These are phyloP conservation scores for Tiphia femorata DNA, from an alignment of 2,888 invertebrate genomes.

Conservation along the genomic window DNA sequence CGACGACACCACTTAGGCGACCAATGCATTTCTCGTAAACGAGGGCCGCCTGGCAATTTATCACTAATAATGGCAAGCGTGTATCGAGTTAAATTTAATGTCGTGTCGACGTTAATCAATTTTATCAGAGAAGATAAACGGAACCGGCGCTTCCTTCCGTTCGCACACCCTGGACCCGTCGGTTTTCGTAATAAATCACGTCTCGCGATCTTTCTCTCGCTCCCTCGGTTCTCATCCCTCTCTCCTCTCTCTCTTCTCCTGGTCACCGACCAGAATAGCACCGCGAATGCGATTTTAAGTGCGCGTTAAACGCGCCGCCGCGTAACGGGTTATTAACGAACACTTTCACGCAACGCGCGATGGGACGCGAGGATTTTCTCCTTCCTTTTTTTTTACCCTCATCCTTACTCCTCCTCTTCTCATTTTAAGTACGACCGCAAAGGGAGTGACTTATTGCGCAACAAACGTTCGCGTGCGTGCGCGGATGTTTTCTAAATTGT, in stretches of 20 bases:
- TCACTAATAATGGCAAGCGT: conserved; percentile 56
- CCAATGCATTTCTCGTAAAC: conserved; percentile 23
- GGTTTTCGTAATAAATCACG: conserved; percentile 50
- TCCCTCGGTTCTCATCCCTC: no score
- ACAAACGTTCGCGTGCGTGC: no score
- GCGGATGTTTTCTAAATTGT: no score
- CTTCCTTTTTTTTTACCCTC: no score
- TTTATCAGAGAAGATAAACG: conserved; percentile 61
- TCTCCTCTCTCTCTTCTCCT: no score
- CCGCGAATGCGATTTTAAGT: neutral
- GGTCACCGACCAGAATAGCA: neutral
- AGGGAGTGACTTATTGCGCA: no score
- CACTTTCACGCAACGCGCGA: neutral
- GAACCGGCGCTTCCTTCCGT: conserved; percentile 54
- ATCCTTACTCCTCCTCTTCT: no score
- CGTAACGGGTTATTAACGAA: no score
- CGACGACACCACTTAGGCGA: conserved; percentile 29
- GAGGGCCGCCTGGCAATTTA: conserved; percentile 44
- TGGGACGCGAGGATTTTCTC: neutral
- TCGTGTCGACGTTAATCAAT: conserved; percentile 60
- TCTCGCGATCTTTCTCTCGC: no score
- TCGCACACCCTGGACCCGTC: conserved; percentile 29
- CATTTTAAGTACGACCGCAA: no score
- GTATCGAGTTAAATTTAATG: conserved; percentile 55
- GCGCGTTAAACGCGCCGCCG: neutral